Evolutionary conservation across 2,888 invertebrate genomes (phyloP).

Genomic region (Eudasyphora cyanicolor): DNA sequence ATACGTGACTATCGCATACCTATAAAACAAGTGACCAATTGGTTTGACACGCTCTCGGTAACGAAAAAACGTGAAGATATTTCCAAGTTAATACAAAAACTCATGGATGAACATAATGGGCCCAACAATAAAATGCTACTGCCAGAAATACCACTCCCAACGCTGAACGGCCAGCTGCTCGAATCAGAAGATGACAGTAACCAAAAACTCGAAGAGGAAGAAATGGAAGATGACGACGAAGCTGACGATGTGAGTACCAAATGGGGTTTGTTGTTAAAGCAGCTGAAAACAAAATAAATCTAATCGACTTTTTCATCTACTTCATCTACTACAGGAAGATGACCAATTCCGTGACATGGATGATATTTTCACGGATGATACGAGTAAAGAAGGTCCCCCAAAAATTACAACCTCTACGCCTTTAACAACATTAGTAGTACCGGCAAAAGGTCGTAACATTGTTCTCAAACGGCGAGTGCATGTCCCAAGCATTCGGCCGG

Average conservation of each 20-base stretch:
- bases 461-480: conserved; percentile 76
- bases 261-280: background rate
- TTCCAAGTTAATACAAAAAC: conserved; percentile 86
- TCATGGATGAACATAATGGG: conserved; percentile 87
- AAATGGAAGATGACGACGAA: conserved; percentile 80
- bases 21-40: conserved; percentile 89
- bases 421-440: conserved; percentile 64
- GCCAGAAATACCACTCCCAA: conserved; percentile 88
- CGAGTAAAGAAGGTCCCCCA: conserved; percentile 68
- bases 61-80: conserved; percentile 93
- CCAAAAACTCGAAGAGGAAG: conserved; percentile 82
- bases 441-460: conserved; percentile 72
- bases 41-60: conserved; percentile 93
- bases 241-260: conserved; percentile 76
- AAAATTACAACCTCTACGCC: conserved; percentile 64
- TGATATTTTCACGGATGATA: conserved; percentile 71
- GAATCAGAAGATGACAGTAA: conserved; percentile 82
- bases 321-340: conserved; percentile 71
- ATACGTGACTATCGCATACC: conserved; percentile 90
- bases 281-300: background rate
- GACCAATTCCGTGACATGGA: conserved; percentile 69
- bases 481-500: conserved; percentile 64
- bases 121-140: conserved; percentile 82
- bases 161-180: conserved; percentile 86
- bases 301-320: background rate